Conservation (phyloP, 2,888 invertebrate species). For the Cetonia aurata region DNA sequence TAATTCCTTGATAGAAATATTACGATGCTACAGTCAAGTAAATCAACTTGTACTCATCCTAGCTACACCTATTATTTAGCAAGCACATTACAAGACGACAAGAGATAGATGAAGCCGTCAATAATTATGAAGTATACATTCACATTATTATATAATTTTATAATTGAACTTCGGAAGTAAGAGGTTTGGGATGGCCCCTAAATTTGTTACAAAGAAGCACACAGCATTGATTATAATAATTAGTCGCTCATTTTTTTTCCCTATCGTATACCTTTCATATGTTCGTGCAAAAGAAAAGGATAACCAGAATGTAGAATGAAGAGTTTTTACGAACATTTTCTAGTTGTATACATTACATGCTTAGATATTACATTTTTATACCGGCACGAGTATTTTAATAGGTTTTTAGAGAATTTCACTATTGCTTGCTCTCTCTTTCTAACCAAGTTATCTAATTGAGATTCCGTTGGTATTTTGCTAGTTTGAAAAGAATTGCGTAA, state of each 20-base stretch:
- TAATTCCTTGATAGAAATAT: background rate
- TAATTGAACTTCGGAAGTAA: too few species aligned
- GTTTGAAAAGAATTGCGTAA: too few species aligned
- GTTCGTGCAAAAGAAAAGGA: background rate
- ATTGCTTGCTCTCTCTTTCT: conserved; percentile 17
- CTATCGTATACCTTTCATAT: too few species aligned
- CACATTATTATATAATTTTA: too few species aligned
- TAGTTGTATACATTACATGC: background rate
- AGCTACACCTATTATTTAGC: too few species aligned
- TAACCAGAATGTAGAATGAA: background rate
- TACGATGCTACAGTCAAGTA: background rate
- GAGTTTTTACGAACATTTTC: background rate
- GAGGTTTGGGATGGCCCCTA: too few species aligned
- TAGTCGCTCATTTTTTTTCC: conserved; percentile 7
- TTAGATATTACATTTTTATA: conserved; percentile 6
- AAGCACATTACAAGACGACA: too few species aligned
- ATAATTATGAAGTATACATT: too few species aligned
- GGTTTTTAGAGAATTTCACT: conserved; percentile 30
- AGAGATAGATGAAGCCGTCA: too few species aligned
- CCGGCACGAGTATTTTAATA: conserved; percentile 8
- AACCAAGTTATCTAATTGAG: background rate
- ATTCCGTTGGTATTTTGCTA: too few species aligned
- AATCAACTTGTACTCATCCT: too few species aligned
- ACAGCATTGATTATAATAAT: conserved; percentile 16
- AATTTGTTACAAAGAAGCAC: too few species aligned